Evolutionary conservation across 2,113 vertebrate species (phyloP).

Genomic region (Chaetura pelagica): DNA sequence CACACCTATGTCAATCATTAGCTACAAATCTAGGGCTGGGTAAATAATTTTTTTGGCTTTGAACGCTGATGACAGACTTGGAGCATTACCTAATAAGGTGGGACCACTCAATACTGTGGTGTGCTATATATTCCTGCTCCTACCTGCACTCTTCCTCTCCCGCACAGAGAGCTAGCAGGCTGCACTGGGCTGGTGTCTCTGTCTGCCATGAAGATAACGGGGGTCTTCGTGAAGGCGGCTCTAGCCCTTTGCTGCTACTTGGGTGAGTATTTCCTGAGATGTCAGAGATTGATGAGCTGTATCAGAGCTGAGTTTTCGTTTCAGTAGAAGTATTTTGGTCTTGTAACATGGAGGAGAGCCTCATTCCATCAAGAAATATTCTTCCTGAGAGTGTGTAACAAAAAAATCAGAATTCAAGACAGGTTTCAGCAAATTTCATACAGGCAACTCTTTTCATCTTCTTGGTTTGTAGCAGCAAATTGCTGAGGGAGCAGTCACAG

Average conservation of each 20-base stretch:
- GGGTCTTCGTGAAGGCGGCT: background rate
- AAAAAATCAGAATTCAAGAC: background rate
- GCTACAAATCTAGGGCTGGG: conserved; percentile 17
- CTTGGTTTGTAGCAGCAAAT: background rate
- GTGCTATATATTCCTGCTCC: conserved; percentile 37
- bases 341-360: background rate
- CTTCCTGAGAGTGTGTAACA: background rate
- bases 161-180: background rate
- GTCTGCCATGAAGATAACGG: conserved; percentile 33
- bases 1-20: conserved; percentile 38
- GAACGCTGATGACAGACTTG: background rate
- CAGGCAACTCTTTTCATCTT: background rate
- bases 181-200: background rate
- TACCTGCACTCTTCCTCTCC: conserved; percentile 15
- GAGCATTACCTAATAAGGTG: conserved; percentile 19
- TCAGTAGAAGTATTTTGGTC: background rate
- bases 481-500: background rate
- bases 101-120: background rate
- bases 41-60: conserved; percentile 54
- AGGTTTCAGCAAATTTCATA: background rate
- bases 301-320: background rate
- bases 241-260: conserved; percentile 51
- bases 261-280: conserved; percentile 30
- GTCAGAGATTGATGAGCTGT: background rate
- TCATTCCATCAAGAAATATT: background rate